These are phyloP conservation scores for Nematostella vectensis DNA, from an alignment of 92 coral and sea anemone genomes.

Conservation along the genomic window DNA sequence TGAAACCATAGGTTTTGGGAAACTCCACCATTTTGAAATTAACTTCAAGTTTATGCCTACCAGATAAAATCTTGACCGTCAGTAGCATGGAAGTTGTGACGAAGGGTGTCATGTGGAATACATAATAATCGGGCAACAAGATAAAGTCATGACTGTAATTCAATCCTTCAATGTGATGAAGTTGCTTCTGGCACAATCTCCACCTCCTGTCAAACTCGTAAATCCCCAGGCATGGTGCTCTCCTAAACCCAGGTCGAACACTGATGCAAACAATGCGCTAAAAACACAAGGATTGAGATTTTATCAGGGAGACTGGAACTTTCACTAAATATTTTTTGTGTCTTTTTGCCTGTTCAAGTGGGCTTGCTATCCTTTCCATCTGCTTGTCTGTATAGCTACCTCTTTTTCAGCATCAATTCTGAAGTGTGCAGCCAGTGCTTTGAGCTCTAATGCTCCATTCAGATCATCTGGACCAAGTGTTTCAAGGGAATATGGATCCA, in stretches of 20 bases:
- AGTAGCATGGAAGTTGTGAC: slow-evolving; percentile 41
- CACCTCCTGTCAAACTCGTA: slow-evolving; percentile 64
- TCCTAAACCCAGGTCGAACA: slow-evolving; percentile 47
- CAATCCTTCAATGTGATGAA: slow-evolving; percentile 56
- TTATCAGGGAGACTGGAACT: background rate
- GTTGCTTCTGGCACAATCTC: slow-evolving; percentile 53
- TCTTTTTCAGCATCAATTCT: slow-evolving; percentile 70
- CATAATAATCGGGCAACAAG: slow-evolving; percentile 59
- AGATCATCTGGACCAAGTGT: slow-evolving; percentile 77
- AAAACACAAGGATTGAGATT: slow-evolving; percentile 3
- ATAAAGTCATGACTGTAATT: slow-evolving; percentile 79
- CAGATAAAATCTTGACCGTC: slow-evolving; percentile 39
- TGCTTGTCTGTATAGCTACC: slow-evolving; percentile 20
- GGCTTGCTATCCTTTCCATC: background rate
- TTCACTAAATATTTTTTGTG: background rate
- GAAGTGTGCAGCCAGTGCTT: slow-evolving; percentile 73
- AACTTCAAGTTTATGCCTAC: too few relatives aligned
- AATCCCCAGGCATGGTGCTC: slow-evolving; percentile 46
- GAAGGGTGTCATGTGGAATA: slow-evolving; percentile 83
- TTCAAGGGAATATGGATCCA: slow-evolving; percentile 69
- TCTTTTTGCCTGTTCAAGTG: background rate
- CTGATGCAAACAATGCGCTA: slow-evolving; percentile 74
- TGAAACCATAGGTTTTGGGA: background rate
- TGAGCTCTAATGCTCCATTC: slow-evolving; percentile 53
- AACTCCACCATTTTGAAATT: background rate